phyloP scores from a whole-genome alignment of 2,888 invertebrate genomes.

The Caenorhabditis sp. region DNA sequence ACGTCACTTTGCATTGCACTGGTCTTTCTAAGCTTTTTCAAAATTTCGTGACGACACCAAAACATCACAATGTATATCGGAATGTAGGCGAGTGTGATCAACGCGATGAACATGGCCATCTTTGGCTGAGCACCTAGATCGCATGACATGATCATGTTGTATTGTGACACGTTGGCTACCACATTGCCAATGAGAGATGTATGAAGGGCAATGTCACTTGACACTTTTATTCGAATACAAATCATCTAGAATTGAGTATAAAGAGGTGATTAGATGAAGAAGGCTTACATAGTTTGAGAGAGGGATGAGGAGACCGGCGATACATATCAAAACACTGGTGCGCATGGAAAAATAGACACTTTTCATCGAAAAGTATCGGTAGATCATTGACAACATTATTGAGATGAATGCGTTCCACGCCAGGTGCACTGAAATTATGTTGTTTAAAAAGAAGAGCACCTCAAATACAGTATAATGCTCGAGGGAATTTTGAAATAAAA shows the following conservation, averaged over 20 bases:
- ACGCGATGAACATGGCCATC: conserved; percentile 17
- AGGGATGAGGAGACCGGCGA: conserved; percentile 21
- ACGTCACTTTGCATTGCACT: conserved; percentile 23
- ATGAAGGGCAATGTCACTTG: conserved; percentile 3
- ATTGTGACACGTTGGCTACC: conserved; percentile 18
- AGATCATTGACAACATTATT: conserved; percentile 39
- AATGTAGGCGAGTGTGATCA: conserved; percentile 11
- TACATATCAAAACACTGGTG: conserved; percentile 15
- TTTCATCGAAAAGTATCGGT: conserved; percentile 29
- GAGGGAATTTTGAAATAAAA: too few relatives aligned
- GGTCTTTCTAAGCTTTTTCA: conserved; percentile 21
- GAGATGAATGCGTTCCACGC: conserved; percentile 13
- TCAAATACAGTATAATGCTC: too few relatives aligned
- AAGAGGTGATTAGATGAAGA: too few relatives aligned
- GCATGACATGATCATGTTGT: conserved; percentile 33
- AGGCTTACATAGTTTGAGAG: background rate
- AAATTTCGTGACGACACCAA: conserved; percentile 32
- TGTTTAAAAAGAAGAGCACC: too few relatives aligned
- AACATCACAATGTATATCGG: conserved; percentile 36
- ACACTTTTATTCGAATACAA: conserved; percentile 12
- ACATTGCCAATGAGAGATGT: conserved; percentile 9
- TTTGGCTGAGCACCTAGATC: conserved; percentile 19
- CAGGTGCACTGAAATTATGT: conserved; percentile 4
- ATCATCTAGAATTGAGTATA: conserved; percentile 8
- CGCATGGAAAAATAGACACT: conserved; percentile 11